phyloP scores from a whole-genome alignment of 2,888 invertebrate genomes.

The Rosalia funebris region DNA sequence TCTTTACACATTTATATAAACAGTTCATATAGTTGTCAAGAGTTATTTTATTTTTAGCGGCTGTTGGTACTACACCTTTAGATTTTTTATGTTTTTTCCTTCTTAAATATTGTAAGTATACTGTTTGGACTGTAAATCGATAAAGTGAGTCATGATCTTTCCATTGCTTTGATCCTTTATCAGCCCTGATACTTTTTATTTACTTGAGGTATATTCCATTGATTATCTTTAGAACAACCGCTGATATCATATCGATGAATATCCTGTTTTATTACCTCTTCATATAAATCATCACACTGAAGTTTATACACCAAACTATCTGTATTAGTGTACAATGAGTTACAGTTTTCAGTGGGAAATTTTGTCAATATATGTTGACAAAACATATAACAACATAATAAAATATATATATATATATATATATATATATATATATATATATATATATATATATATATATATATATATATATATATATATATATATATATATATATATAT shows the following conservation, averaged over 20 bases:
- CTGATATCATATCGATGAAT: conserved; percentile 2
- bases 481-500: too few species aligned
- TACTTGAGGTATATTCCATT: neutral
- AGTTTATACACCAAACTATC: conserved; percentile 5
- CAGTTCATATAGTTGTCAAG: conserved; percentile 7
- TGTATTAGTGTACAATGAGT: neutral
- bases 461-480: too few species aligned
- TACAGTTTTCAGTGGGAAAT: neutral
- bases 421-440: too few species aligned
- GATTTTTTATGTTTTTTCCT: neutral
- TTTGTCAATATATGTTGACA: neutral
- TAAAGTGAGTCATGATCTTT: neutral
- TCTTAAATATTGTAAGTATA: neutral
- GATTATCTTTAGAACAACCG: neutral
- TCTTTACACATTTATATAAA: neutral
- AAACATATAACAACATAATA: too few species aligned
- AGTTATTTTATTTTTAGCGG: neutral
- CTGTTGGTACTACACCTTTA: neutral
- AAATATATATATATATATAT: too few species aligned
- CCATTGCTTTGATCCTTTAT: conserved; percentile 3
- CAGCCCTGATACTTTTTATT: conserved; percentile 4
- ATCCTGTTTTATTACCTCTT: conserved; percentile 2
- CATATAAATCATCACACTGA: conserved; percentile 1
- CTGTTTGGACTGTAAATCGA: neutral
- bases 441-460: too few species aligned